Evolutionary conservation across 2,797 vertebrate genomes (phyloP).

Genomic region (Phoxinus dragarum): DNA sequence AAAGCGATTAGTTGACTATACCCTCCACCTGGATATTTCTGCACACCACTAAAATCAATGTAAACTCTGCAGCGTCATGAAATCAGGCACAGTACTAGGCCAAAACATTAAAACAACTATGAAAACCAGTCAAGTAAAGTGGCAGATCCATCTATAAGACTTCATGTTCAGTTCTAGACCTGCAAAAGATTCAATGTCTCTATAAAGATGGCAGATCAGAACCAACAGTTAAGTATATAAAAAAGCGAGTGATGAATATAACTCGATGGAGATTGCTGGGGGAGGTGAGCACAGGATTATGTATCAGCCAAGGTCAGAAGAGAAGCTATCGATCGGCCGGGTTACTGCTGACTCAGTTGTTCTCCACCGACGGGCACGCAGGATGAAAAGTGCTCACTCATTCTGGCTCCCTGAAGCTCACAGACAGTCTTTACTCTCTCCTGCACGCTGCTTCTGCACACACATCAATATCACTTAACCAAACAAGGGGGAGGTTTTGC

Average conservation of each 20-base stretch:
- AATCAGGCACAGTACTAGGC: not conserved
- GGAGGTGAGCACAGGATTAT: conserved; percentile 36
- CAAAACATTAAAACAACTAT: not conserved
- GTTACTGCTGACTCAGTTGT: conserved; percentile 54
- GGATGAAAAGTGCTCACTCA: conserved; percentile 49
- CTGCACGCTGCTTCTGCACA: not conserved
- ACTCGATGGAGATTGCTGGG: not conserved
- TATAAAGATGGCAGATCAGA: not conserved
- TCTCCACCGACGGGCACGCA: not conserved
- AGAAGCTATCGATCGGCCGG: conserved; percentile 50
- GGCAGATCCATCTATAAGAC: not conserved
- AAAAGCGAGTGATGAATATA: not conserved
- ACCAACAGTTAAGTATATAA: not conserved
- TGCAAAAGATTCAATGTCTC: not conserved
- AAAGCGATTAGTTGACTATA: not conserved
- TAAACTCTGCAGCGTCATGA: not conserved
- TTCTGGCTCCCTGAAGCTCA: conserved; percentile 23
- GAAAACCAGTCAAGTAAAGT: not conserved
- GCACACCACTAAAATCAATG: not conserved
- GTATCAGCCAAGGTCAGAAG: conserved; percentile 59
- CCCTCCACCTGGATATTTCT: not conserved
- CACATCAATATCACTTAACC: conserved; percentile 28
- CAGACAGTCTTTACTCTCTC: conserved; percentile 14
- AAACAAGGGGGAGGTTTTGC: conserved; percentile 5
- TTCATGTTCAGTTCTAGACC: not conserved